Conservation (phyloP, 1,140 invertebrate genomes). For the Cyclina sinensis region DNA sequence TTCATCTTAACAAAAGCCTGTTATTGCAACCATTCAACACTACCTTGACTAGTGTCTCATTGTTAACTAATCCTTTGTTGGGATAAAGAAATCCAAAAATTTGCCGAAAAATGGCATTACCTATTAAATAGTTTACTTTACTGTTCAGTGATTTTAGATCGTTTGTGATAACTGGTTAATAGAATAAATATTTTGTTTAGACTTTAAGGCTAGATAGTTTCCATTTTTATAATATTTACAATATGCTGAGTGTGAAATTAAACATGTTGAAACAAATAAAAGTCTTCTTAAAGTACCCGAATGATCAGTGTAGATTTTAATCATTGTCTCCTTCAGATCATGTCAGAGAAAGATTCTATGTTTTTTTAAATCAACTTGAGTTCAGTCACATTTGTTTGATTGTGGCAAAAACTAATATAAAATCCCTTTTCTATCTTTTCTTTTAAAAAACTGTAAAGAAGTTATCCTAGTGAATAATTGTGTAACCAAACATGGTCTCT, state of each 20-base stretch:
- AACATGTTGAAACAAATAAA: not conserved
- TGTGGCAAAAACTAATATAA: too few relatives aligned
- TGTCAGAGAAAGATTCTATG: too few relatives aligned
- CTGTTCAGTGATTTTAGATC: slow-evolving; percentile 42
- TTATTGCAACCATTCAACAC: slow-evolving; percentile 34
- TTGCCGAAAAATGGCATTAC: not conserved
- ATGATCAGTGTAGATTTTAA: too few relatives aligned
- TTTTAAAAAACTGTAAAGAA: too few relatives aligned
- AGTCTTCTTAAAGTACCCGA: too few relatives aligned
- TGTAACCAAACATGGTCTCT: too few relatives aligned
- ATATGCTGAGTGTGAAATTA: not conserved
- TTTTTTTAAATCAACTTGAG: too few relatives aligned
- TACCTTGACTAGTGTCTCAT: slow-evolving; percentile 4
- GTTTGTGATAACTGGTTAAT: slow-evolving; percentile 56
- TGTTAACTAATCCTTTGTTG: slow-evolving; percentile 39
- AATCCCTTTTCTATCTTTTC: too few relatives aligned
- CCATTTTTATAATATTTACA: not conserved
- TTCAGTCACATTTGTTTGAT: too few relatives aligned
- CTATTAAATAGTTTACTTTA: not conserved
- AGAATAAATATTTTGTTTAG: slow-evolving; percentile 37
- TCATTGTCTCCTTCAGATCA: too few relatives aligned
- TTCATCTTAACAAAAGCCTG: not conserved
- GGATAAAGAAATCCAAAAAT: slow-evolving; percentile 14
- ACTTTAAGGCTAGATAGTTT: not conserved
- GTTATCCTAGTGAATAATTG: too few relatives aligned